phyloP scores from a whole-genome alignment of 2,797 vertebrate species.

The Karalla daura region DNA sequence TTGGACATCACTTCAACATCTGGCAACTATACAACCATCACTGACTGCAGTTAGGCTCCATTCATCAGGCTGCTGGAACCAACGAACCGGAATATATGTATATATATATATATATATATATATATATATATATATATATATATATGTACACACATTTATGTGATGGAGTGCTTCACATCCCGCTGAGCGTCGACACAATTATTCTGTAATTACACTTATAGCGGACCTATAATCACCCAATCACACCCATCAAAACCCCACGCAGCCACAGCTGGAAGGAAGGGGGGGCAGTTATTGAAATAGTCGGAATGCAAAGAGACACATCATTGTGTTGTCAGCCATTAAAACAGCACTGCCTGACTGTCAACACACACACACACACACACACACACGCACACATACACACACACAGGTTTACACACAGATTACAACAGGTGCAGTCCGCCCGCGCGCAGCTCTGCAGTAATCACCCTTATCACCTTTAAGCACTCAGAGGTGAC shows the following conservation, averaged over 20 bases:
- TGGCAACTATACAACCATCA: conserved; percentile 37
- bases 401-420: conserved; percentile 13
- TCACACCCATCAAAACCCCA: conserved; percentile 61
- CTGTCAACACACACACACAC: conserved; percentile 11
- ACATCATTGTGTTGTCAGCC: conserved; percentile 24
- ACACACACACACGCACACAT: background rate
- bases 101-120: no score
- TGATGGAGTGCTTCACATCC: conserved; percentile 49
- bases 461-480: conserved; percentile 60
- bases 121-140: no score
- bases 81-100: no score
- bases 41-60: conserved; percentile 46
- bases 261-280: conserved; percentile 40
- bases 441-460: conserved; percentile 40
- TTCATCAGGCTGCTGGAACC: no score
- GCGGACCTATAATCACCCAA: conserved; percentile 67
- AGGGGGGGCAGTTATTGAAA: conserved; percentile 26
- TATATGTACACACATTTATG: no score
- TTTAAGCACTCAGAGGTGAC: conserved; percentile 41
- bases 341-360: conserved; percentile 27
- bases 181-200: conserved; percentile 44
- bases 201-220: conserved; percentile 59
- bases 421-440: conserved; percentile 77
- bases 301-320: conserved; percentile 35
- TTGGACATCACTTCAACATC: conserved; percentile 58